A percentile compares a stretch with the other conserved stretches of the same genome.
Evolutionary conservation across 2,797 vertebrate genomes (phyloP).

Genomic region (Tangara arthus): DNA sequence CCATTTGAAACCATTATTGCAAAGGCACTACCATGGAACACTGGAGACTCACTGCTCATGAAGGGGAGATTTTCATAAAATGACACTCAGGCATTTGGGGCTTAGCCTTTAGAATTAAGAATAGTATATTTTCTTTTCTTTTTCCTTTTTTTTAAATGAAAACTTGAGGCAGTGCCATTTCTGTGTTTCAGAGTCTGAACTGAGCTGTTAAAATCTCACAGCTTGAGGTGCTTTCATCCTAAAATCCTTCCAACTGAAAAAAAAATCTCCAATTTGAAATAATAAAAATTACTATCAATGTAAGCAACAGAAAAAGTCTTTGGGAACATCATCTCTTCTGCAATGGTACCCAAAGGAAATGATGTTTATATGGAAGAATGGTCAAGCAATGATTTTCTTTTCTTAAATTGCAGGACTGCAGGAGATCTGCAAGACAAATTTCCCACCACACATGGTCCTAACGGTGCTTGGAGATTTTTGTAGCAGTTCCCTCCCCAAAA

Average conservation of each 20-base stretch:
- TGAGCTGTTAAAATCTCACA: background rate
- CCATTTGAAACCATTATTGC: constrained; percentile 52
- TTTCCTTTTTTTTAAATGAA: background rate
- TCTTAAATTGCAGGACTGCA: background rate
- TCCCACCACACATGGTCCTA: background rate
- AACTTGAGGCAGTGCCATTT: background rate
- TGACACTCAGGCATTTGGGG: background rate
- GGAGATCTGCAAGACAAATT: background rate
- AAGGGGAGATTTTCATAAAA: constrained; percentile 38
- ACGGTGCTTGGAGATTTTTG: background rate
- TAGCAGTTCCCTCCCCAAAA: background rate
- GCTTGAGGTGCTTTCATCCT: background rate
- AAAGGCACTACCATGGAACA: constrained; percentile 1
- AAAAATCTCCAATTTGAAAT: background rate
- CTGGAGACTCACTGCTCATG: constrained; percentile 3
- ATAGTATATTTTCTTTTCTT: background rate
- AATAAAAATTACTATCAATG: background rate
- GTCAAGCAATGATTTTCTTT: background rate
- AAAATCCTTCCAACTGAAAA: background rate
- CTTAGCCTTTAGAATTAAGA: constrained; percentile 17
- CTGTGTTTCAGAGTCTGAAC: background rate
- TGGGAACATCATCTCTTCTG: background rate
- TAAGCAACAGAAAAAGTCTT: background rate
- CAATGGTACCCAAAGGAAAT: background rate
- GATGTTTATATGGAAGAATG: background rate